These are phyloP conservation scores for Percopsis transmontana DNA, from an alignment of 2,113 vertebrate genomes.

Conservation along the genomic window DNA sequence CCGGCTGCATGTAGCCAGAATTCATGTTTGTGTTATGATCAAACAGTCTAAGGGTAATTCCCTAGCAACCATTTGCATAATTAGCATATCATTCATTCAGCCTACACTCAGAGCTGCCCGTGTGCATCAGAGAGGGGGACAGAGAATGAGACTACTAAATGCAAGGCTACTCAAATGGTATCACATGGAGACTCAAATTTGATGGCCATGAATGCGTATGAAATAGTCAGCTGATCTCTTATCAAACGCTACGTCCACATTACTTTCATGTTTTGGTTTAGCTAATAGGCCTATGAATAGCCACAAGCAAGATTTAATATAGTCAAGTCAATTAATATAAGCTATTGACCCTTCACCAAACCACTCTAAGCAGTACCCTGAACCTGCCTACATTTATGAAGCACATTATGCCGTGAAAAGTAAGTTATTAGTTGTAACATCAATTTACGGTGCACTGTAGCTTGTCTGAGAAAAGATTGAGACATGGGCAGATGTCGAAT, in stretches of 20 bases:
- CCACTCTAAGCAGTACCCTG: too few species aligned
- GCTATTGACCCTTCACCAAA: too few species aligned
- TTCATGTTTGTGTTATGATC: constrained; percentile 41
- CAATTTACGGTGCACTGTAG: too few species aligned
- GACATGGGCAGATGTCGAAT: too few species aligned
- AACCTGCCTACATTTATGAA: too few species aligned
- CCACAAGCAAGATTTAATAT: too few species aligned
- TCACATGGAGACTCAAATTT: background rate
- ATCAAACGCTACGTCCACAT: background rate
- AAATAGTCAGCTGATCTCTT: background rate
- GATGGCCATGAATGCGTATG: background rate
- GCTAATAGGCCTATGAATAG: background rate
- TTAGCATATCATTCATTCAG: constrained; percentile 29
- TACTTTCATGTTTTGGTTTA: background rate
- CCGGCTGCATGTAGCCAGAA: constrained; percentile 3
- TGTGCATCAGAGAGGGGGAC: background rate
- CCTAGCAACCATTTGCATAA: constrained; percentile 36
- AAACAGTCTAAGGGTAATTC: constrained; percentile 31
- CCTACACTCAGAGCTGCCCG: constrained; percentile 32
- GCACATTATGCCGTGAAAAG: too few species aligned
- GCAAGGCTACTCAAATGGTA: background rate
- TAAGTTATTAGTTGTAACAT: too few species aligned
- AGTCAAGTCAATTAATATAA: too few species aligned
- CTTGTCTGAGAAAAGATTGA: too few species aligned
- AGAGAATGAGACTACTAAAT: background rate